A percentile compares a stretch with the other conserved stretches of the same genome.
Evolutionary conservation across 2,888 invertebrate genomes (phyloP).

Genomic region (Zeuzera pyrina): DNA sequence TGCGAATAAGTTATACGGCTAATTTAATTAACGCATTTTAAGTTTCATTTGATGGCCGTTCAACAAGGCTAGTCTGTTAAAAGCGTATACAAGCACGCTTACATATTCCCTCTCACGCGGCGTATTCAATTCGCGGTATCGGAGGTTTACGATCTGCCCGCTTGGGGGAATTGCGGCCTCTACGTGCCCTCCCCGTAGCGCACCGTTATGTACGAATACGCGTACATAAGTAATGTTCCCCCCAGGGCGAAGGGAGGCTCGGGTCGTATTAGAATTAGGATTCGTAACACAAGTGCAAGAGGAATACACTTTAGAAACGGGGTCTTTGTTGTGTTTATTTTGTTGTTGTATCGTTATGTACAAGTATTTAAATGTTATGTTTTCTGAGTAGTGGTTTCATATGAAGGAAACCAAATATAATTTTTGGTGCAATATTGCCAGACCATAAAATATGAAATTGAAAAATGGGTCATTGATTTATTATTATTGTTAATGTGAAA

Average conservation of each 20-base stretch:
- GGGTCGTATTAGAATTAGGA: conserved; percentile 60
- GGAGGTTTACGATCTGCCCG: conserved; percentile 66
- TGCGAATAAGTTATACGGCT: too few relatives aligned
- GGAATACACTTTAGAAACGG: conserved; percentile 29
- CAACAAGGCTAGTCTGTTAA: conserved; percentile 1
- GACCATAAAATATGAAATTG: too few relatives aligned
- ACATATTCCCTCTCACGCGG: conserved; percentile 46
- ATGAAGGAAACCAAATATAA: too few relatives aligned
- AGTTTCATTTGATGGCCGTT: not conserved
- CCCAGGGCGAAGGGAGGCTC: conserved; percentile 36
- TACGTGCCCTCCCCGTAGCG: conserved; percentile 49
- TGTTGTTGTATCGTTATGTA: conserved; percentile 17
- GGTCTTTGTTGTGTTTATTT: conserved; percentile 31
- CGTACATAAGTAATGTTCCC: conserved; percentile 55
- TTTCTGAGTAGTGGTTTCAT: too few relatives aligned
- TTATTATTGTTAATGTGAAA: too few relatives aligned
- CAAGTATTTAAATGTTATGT: too few relatives aligned
- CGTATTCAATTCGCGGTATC: conserved; percentile 67
- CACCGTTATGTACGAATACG: conserved; percentile 36
- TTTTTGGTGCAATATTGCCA: too few relatives aligned
- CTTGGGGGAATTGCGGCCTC: conserved; percentile 66
- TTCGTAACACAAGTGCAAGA: conserved; percentile 43
- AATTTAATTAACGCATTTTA: not conserved
- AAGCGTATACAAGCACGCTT: conserved; percentile 30
- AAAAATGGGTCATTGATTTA: too few relatives aligned